These are phyloP conservation scores for Delia radicum DNA, from an alignment of 1,140 invertebrate species.

Conservation along the genomic window DNA sequence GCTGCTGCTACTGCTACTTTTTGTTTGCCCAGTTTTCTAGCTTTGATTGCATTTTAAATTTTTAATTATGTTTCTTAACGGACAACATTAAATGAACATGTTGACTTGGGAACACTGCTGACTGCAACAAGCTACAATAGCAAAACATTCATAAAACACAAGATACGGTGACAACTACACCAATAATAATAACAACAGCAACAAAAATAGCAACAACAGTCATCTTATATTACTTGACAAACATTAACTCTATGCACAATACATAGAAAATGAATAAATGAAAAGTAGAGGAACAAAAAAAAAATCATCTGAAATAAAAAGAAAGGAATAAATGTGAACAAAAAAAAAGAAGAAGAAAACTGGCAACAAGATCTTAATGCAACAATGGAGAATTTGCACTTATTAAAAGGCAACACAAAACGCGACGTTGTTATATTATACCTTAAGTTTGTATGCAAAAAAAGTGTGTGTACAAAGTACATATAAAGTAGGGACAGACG, in stretches of 20 bases:
- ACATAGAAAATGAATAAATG: no score
- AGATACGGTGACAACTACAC: not conserved
- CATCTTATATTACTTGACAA: conserved; percentile 1
- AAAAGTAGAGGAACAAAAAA: not conserved
- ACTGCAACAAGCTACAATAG: not conserved
- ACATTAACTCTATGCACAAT: not conserved
- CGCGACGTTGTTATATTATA: conserved; percentile 6
- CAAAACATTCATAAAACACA: not conserved
- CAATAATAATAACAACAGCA: not conserved
- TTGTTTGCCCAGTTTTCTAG: not conserved
- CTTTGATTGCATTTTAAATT: conserved; percentile 21
- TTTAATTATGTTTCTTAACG: conserved; percentile 22
- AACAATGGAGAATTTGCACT: conserved; percentile 20
- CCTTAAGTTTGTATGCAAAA: not conserved
- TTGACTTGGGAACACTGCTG: conserved; percentile 11
- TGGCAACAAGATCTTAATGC: conserved; percentile 22
- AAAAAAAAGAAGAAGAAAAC: conserved; percentile 4
- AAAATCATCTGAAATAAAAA: not conserved
- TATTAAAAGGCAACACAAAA: conserved; percentile 23
- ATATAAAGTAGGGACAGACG: not conserved
- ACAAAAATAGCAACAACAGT: not conserved
- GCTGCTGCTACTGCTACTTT: not conserved
- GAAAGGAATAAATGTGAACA: not conserved
- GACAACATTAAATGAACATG: conserved; percentile 23
- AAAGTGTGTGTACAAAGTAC: no score